phyloP scores from a whole-genome alignment of 2,113 vertebrate genomes.

The Xyliphius kryptos region DNA sequence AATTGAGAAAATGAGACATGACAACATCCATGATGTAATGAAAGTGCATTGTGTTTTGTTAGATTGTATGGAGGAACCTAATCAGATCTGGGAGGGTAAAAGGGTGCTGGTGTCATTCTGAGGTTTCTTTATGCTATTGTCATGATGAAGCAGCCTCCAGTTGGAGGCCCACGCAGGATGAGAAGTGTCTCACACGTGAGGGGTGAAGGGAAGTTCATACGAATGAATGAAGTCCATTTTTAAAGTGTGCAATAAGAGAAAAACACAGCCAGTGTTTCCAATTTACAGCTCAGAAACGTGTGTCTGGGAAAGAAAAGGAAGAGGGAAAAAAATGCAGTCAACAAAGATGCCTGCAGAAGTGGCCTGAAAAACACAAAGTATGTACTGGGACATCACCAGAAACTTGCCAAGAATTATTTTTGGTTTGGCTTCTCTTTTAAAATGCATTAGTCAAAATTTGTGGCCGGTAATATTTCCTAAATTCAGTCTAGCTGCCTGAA shows the following conservation, averaged over 20 bases:
- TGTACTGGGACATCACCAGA: conserved; percentile 35
- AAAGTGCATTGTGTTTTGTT: conserved; percentile 38
- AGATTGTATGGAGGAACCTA: conserved; percentile 48
- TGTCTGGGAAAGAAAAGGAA: conserved; percentile 29
- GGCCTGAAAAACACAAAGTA: conserved; percentile 41
- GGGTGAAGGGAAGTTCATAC: conserved; percentile 48
- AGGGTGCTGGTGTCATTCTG: conserved; percentile 41
- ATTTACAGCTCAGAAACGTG: conserved; percentile 43
- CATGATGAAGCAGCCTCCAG: conserved; percentile 47
- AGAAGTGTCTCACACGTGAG: conserved; percentile 46
- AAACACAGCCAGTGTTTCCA: conserved; percentile 44
- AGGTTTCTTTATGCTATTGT: conserved; percentile 39
- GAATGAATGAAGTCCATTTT: conserved; percentile 50
- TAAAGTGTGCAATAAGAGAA: conserved; percentile 41
- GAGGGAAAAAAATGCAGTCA: conserved; percentile 8
- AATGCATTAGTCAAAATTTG: conserved; percentile 39
- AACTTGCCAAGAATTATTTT: conserved; percentile 38
- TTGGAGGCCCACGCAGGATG: conserved; percentile 37
- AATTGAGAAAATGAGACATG: conserved; percentile 36
- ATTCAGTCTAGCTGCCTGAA: conserved; percentile 18
- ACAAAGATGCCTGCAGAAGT: conserved; percentile 38
- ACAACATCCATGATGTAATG: conserved; percentile 43
- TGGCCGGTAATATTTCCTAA: conserved; percentile 19
- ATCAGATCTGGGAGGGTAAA: conserved; percentile 38
- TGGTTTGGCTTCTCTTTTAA: conserved; percentile 26